Conservation (phyloP, 2,888 invertebrate species). For the Dasypolia templi region DNA sequence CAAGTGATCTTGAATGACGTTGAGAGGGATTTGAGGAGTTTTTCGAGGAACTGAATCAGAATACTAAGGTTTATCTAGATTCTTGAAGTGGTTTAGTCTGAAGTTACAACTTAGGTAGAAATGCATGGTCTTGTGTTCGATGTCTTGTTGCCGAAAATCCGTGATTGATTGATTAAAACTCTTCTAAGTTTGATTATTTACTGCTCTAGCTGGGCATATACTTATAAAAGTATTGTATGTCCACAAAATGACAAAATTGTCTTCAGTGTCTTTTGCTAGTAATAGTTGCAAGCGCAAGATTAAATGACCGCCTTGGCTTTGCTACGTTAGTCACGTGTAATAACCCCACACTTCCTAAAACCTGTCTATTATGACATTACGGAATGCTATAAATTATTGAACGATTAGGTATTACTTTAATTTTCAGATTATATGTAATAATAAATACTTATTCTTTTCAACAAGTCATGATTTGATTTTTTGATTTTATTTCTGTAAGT, state of each 20-base stretch:
- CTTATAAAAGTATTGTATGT: not conserved
- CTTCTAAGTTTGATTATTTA: not conserved
- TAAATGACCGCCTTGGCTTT: not conserved
- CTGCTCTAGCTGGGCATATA: not conserved
- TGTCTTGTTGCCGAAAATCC: too few species aligned
- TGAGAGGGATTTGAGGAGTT: not conserved
- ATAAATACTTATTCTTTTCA: too few species aligned
- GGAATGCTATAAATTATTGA: conserved; percentile 2
- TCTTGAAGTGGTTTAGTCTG: not conserved
- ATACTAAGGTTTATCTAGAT: not conserved
- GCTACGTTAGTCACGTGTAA: not conserved
- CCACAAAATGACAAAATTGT: not conserved
- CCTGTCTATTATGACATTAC: not conserved
- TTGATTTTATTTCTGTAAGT: too few species aligned
- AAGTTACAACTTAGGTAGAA: not conserved
- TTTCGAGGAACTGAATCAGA: not conserved
- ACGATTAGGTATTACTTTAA: not conserved
- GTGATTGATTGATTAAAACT: too few species aligned
- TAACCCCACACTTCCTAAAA: not conserved
- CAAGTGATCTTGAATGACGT: not conserved
- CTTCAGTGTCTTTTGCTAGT: not conserved
- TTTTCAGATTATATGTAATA: not conserved
- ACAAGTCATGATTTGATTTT: too few species aligned
- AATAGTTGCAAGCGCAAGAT: not conserved
- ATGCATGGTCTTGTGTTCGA: too few species aligned